phyloP scores from a whole-genome alignment of 2,113 vertebrate species.

The Ailuropoda melanoleuca region DNA sequence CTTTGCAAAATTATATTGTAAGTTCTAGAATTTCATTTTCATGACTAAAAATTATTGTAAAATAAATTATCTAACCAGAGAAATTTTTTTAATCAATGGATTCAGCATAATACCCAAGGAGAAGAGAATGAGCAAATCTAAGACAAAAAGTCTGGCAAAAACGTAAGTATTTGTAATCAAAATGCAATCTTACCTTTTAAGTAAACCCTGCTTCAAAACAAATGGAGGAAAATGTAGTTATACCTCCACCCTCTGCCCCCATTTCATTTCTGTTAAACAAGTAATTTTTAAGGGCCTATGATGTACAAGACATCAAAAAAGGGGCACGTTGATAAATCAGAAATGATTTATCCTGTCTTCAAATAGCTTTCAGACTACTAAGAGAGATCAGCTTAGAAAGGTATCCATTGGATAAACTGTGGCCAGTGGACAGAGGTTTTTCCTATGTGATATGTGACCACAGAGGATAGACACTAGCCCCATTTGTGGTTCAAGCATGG shows the following conservation, averaged over 20 bases:
- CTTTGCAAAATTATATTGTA: background rate
- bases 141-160: background rate
- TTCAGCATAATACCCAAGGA: background rate
- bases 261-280: background rate
- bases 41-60: background rate
- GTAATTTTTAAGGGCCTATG: background rate
- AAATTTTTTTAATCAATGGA: background rate
- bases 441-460: background rate
- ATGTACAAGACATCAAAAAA: background rate
- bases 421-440: background rate
- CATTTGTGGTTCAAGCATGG: background rate
- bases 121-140: background rate
- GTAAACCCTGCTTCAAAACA: background rate
- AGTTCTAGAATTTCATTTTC: background rate
- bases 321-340: background rate
- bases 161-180: background rate
- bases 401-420: background rate
- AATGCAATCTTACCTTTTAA: background rate
- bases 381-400: background rate
- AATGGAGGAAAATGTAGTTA: background rate
- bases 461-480: background rate
- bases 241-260: background rate
- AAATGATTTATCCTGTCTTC: background rate
- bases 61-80: background rate
- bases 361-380: background rate